Evolutionary conservation across 1,140 invertebrate genomes (phyloP).

Genomic region (Leucophenga varia): DNA sequence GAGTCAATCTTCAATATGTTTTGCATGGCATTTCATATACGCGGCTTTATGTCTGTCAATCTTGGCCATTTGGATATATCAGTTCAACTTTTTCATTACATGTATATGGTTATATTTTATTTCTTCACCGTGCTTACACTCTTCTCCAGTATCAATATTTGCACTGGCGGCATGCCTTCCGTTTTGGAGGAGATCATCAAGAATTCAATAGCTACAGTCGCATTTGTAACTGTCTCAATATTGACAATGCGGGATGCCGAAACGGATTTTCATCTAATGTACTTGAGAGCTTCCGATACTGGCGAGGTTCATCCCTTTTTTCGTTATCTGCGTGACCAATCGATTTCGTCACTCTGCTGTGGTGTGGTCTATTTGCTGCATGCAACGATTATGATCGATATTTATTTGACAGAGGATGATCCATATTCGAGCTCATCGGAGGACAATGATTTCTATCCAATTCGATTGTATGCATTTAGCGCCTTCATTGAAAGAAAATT

Average conservation of each 20-base stretch:
- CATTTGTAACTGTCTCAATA: constrained; percentile 5
- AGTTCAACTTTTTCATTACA: constrained; percentile 1
- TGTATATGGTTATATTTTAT: constrained; percentile 7
- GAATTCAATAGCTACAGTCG: not conserved
- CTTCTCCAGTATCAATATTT: constrained; percentile 16
- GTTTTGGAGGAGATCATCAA: constrained; percentile 13
- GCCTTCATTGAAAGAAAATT: no score
- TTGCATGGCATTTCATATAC: constrained; percentile 11
- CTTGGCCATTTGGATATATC: not conserved
- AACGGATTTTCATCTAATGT: not conserved
- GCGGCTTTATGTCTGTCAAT: constrained; percentile 1
- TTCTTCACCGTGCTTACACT: constrained; percentile 11
- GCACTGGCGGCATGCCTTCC: constrained; percentile 4
- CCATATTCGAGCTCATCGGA: no score
- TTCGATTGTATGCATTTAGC: no score
- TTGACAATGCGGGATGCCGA: constrained; percentile 16
- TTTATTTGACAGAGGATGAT: no score
- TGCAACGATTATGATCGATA: constrained; percentile 10
- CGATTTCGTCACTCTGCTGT: constrained; percentile 12
- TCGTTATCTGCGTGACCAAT: constrained; percentile 6
- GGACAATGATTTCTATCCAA: no score
- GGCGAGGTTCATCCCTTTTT: constrained; percentile 5
- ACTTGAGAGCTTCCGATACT: not conserved
- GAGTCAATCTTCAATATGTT: constrained; percentile 13
- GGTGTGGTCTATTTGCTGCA: constrained; percentile 9